Evolutionary conservation across 2,888 invertebrate genomes (phyloP).

Genomic region (Drosophila lacicola): DNA sequence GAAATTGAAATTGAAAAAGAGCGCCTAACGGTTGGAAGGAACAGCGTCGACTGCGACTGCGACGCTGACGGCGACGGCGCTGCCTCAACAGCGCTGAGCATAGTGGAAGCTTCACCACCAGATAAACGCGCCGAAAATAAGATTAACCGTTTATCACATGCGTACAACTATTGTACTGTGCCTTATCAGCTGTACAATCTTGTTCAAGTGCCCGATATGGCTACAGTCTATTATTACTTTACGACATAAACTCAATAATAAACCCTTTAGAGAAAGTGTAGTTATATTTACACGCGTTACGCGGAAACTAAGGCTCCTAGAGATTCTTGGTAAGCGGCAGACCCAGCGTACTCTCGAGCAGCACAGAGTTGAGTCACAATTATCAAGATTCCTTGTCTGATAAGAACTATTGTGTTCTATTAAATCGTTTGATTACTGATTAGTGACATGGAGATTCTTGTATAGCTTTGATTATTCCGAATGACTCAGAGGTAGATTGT

Average conservation of each 20-base stretch:
- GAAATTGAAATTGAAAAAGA: constrained; percentile 40
- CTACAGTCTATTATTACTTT: neutral
- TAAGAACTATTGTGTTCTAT: constrained; percentile 2
- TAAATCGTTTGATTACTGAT: constrained; percentile 14
- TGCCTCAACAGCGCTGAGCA: constrained; percentile 21
- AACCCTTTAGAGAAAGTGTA: no score
- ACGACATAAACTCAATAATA: no score
- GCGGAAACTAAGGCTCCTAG: neutral
- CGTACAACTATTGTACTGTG: neutral
- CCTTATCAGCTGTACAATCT: constrained; percentile 15
- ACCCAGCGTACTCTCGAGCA: neutral
- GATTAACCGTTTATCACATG: constrained; percentile 36
- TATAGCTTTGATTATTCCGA: neutral
- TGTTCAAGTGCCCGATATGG: neutral
- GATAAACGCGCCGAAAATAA: constrained; percentile 47
- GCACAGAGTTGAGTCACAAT: constrained; percentile 16
- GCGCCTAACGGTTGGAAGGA: constrained; percentile 52
- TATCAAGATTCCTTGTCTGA: neutral
- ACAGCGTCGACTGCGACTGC: constrained; percentile 26
- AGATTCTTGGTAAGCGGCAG: neutral
- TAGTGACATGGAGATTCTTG: neutral
- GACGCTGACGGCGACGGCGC: constrained; percentile 14
- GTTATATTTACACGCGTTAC: no score
- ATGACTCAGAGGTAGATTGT: constrained; percentile 8
- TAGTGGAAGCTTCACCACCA: constrained; percentile 20